Conservation (phyloP, 2,113 vertebrate genomes). For the Lophochroa leadbeateri region DNA sequence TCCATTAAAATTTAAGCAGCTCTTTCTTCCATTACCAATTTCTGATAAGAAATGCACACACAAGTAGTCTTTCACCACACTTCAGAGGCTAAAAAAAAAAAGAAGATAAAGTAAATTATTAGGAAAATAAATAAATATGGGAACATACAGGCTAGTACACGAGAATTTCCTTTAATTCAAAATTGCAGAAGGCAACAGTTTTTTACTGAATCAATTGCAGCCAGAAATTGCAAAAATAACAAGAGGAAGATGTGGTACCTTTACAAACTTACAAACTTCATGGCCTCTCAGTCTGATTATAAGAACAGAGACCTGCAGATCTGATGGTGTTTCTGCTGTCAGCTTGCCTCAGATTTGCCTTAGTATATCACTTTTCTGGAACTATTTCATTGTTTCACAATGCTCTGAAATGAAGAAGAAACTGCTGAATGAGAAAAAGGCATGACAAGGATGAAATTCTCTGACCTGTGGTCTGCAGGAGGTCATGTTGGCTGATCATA, state of each 20-base stretch:
- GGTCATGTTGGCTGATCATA: constrained; percentile 1
- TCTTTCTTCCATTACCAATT: background rate
- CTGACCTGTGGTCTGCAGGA: constrained; percentile 10
- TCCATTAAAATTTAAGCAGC: background rate
- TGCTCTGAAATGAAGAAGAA: background rate
- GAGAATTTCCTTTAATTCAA: background rate
- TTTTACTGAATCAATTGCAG: background rate
- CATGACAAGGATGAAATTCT: constrained; percentile 20
- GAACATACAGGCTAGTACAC: background rate
- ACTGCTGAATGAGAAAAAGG: background rate
- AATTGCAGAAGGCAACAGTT: background rate
- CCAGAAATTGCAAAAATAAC: background rate
- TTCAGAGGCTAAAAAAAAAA: background rate
- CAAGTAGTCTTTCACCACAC: background rate
- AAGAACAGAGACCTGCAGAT: background rate
- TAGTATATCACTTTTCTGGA: background rate
- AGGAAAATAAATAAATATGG: background rate
- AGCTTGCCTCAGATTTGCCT: background rate
- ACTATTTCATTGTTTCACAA: background rate
- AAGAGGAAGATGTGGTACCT: background rate
- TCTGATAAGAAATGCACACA: background rate
- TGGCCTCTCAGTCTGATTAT: background rate
- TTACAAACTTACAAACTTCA: background rate
- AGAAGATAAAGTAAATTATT: background rate
- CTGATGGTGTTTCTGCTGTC: background rate